A percentile compares a stretch with the other conserved stretches of the same genome.
phyloP scores from a whole-genome alignment of 2,797 vertebrate genomes.

The Mareca penelope region DNA sequence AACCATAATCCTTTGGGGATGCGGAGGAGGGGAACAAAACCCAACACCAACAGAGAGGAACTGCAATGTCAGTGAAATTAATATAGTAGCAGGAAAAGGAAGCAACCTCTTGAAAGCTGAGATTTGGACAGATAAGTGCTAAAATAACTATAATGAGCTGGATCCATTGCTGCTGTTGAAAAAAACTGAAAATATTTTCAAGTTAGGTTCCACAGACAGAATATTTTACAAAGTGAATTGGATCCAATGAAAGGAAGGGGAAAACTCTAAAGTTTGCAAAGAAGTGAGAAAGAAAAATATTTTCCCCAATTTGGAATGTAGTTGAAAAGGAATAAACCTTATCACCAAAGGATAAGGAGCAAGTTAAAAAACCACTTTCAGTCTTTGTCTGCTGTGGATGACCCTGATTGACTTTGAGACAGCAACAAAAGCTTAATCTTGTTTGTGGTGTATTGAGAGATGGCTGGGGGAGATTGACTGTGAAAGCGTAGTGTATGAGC shows the following conservation, averaged over 20 bases:
- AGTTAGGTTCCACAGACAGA: neutral
- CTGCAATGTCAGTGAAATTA: neutral
- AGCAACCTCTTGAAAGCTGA: neutral
- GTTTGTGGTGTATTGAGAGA: constrained; percentile 65
- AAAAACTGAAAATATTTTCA: neutral
- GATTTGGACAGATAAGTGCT: neutral
- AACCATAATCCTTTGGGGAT: neutral
- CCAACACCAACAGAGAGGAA: neutral
- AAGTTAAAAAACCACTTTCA: constrained; percentile 40
- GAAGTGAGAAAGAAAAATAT: neutral
- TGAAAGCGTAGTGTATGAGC: constrained; percentile 48
- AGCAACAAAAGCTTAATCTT: constrained; percentile 68
- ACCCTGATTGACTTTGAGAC: constrained; percentile 67
- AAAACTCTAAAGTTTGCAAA: neutral
- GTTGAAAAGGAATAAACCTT: constrained; percentile 38
- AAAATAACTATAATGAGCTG: neutral
- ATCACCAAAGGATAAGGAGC: constrained; percentile 4
- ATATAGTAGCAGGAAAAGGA: neutral
- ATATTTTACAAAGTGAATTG: neutral
- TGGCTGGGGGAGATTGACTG: constrained; percentile 50
- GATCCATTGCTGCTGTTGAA: neutral
- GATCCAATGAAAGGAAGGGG: neutral
- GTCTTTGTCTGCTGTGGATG: constrained; percentile 22
- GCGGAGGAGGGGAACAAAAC: neutral
- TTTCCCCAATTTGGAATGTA: neutral